Evolutionary conservation across 1,140 invertebrate genomes (phyloP).

Genomic region (Ectropis grisescens): DNA sequence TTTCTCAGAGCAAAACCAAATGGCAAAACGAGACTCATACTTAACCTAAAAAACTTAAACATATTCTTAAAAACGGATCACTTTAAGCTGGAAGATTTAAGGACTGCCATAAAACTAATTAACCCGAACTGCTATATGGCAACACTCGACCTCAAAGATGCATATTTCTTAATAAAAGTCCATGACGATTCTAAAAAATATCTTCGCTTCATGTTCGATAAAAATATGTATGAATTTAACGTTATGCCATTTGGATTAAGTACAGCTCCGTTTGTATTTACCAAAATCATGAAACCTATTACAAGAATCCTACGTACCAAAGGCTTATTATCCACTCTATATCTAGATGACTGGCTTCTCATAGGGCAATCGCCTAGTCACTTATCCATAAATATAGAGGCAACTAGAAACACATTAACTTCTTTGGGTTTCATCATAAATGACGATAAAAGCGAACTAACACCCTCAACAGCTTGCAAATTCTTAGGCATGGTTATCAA

Average conservation of each 20-base stretch:
- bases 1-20: constrained; percentile 20
- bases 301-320: constrained; percentile 3
- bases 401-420: constrained; percentile 4
- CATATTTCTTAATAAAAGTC: constrained; percentile 8
- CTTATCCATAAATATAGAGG: constrained; percentile 5
- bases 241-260: not conserved
- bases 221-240: constrained; percentile 2
- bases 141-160: constrained; percentile 6
- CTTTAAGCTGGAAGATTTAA: constrained; percentile 13
- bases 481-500: constrained; percentile 17
- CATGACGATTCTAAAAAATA: constrained; percentile 1
- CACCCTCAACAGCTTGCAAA: constrained; percentile 5
- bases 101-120: constrained; percentile 8
- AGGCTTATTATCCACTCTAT: constrained; percentile 7
- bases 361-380: constrained; percentile 1
- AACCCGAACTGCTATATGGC: constrained; percentile 4
- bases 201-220: not conserved
- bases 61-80: constrained; percentile 7
- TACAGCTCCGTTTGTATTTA: constrained; percentile 7
- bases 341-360: constrained; percentile 17
- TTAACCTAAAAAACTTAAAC: constrained; percentile 8
- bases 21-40: constrained; percentile 11
- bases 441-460: constrained; percentile 10
- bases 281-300: constrained; percentile 9
- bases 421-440: constrained; percentile 18